Conservation (phyloP, 1,140 invertebrate species). For the Drosophila yakuba region DNA sequence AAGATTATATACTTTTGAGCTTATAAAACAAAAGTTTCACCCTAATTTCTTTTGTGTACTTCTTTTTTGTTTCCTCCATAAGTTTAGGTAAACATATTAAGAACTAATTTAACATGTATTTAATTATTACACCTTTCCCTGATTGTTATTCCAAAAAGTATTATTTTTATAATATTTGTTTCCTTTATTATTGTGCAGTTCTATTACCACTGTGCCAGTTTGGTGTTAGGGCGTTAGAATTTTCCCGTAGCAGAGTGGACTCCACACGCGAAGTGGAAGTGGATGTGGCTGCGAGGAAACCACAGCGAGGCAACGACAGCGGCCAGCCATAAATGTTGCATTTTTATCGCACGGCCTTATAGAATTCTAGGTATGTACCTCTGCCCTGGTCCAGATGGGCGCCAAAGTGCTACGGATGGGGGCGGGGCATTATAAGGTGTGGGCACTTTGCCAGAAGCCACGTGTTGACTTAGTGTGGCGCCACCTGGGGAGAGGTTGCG, state of each 20-base stretch:
- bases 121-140: too few relatives aligned
- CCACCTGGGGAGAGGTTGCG: conserved; percentile 22
- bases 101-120: too few relatives aligned
- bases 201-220: neutral
- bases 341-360: conserved; percentile 52
- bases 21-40: too few relatives aligned
- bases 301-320: conserved; percentile 40
- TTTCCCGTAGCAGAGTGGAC: conserved; percentile 46
- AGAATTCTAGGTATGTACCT: conserved; percentile 34
- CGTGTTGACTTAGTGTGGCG: conserved; percentile 41
- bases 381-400: conserved; percentile 40
- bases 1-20: too few relatives aligned
- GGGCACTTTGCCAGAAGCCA: conserved; percentile 38
- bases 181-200: too few relatives aligned
- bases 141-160: too few relatives aligned
- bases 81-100: too few relatives aligned
- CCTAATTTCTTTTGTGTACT: too few relatives aligned
- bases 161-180: too few relatives aligned
- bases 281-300: conserved; percentile 32
- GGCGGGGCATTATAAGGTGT: neutral
- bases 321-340: conserved; percentile 67
- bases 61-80: too few relatives aligned
- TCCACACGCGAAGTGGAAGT: conserved; percentile 15
- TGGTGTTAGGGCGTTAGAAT: conserved; percentile 40
- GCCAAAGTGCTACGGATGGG: conserved; percentile 26